Evolutionary conservation across 2,797 vertebrate species (phyloP), one percentile per base, ranked within the genome.

Genomic region (Scolopax rusticola): DNA sequence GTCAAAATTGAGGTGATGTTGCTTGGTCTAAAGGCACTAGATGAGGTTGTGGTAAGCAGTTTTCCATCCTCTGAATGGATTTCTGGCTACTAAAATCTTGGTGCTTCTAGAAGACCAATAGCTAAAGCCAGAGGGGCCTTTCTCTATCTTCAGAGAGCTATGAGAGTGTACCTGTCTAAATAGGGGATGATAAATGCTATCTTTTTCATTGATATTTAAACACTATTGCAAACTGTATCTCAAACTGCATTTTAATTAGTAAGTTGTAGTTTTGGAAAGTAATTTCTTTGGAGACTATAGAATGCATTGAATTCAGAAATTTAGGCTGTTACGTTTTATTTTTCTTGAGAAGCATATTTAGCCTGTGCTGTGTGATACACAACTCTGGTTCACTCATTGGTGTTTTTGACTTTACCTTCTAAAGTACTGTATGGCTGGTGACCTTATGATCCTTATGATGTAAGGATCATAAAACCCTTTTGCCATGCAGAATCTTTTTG

Each of bases 1-100:
- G 48, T 54, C 75, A 93, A 85, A 87, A 81, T 27, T 56, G 69
- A 89, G n/a, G 54, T 69, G 16, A 28, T 43, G 10, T 69, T 90
- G 32, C 19, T 92, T 85, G n/a, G 50, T 68, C 32, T 75, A 77
- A 77, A 83, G 43, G 47, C 24, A 54, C 17, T 60, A 70, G 19
- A 32, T 64, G 48, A 89, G 33, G 40, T 85, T 67, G 51, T 77
- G n/a, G 25, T 67, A 48, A 56, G 28, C 33, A 75, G 27, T 54
- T 90, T 81, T 81, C 20, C 61, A 78, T 1, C 11, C 19, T 89
- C 32, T 85, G 60, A 50, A n/a, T 87, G n/a, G 30, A 67, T 87
- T 90, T 89, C 33, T 73, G 33, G 24, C 50, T 83, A 3, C 30
- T 45, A 25, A 83, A 36, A 20, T 81, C n/a, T 88, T 93, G 51